Base-by-base conservation (phyloP, 2,113 vertebrate genomes). In the Cyanoramphus novaezelandiae region DNA sequence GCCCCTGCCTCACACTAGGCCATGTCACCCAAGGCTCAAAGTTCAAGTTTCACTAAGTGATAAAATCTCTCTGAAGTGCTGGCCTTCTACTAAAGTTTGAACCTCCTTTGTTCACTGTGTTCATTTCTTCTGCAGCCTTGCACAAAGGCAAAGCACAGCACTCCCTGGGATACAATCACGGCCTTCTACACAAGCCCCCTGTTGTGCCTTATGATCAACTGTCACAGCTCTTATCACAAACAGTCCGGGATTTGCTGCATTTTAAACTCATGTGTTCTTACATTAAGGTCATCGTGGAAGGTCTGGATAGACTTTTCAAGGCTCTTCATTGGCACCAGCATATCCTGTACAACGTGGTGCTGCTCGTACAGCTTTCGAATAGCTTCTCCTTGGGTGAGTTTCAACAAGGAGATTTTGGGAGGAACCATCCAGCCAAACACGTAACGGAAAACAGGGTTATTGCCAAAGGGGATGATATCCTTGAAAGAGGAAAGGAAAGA, bases 401-500 rank as follows among this genome's bases (percentile, higher is more conserved):
- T 99, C 77, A 99, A 83, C 94, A 99, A 97, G 3, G 99, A 99
- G 97, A 99, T 99, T 98, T 99, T 99, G 9, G 99, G 99, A 83
- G 99, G 99, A 47, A 99, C 99, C 99, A 99, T 99, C 99, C 99
- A 99, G 20, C 99, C 99, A 27, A 99, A 99, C 35, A 99, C 94
- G 97, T 98, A 99, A 60, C 99, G 99, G 92, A 99, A 99, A 86
- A 99, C 10, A 0, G 98, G 98, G 93, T 99, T 99, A 95, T 99
- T 99, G 82, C 99, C 99, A 21, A 99, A 99, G 15, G 99, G 99
- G 94, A 99, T 99, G 43, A 99, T 99, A 46, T 99, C 99, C 99
- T 99, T 92, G n/a, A 78, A 76, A 89, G 21, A n/a, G n/a, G 59
- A 86, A n/a, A 24, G 46, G 50, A 74, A n/a, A 41, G 25, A 17